Evolutionary conservation across 2,888 invertebrate genomes (phyloP), one percentile per base, ranked within the genome.

Genomic region (Agrotis segetum): DNA sequence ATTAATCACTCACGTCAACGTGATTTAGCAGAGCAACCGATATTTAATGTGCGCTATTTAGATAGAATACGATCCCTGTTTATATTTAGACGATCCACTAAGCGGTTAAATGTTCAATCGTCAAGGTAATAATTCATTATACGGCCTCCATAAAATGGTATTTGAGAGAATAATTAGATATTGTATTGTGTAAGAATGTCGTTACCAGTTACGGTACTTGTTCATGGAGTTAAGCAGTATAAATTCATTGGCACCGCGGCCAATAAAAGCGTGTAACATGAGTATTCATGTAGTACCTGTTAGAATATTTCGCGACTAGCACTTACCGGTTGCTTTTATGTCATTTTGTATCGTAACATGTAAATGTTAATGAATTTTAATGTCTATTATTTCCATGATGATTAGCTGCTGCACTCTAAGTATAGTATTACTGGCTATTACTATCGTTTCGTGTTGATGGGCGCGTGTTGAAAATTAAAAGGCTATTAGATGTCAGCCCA

Each of bases 21-120:
- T 96, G 96, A 96, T 96, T 96, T 96, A 96, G 95, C 95, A 94
- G 95, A 94, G 92, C 94, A 92, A 92, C 95, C 90, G 93, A 95
- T 95, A 96, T 95, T 95, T 93, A 95, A 96, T 95, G 95, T 92
- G 88, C 88, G 90, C 93, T 94, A 91, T 95, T 95, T 92, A 92
- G 94, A 94, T 94, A 92, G 92, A 94, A 94, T 93, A 93, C 92
- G 92, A 90, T 90, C 89, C 86, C 73, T 87, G 89, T 91, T 92
- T 94, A 95, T 94, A 94, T 95, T 94, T 94, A 94, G 94, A 92
- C 85, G 88, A 89, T 90, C 87, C 82, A 85, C 91, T 89, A 90
- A 92, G 87, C 90, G 90, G 90, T 92, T 91, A 91, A 93, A 88
- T 91, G 90, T 92, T 89, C 90, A 91, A 94, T 94, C 91, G 87